A percentile compares a stretch with the other conserved stretches of the same genome.
phyloP scores from a whole-genome alignment of 1,140 invertebrate species.

The Halictus rubicundus region DNA sequence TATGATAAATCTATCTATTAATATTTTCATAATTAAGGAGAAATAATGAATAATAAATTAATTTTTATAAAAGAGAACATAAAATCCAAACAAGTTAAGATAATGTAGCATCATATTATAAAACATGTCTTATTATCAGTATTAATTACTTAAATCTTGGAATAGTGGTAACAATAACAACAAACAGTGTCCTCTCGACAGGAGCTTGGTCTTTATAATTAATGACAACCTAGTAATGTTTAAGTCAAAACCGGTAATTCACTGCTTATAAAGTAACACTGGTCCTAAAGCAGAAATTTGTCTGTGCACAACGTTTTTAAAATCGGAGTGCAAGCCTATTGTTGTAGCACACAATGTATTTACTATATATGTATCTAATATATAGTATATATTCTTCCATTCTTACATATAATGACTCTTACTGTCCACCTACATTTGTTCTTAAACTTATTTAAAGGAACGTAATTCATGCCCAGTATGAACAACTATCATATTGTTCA shows the following conservation, averaged over 20 bases:
- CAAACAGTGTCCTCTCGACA: background rate
- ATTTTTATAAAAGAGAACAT: conserved; percentile 11
- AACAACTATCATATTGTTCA: background rate
- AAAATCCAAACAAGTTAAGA: conserved; percentile 6
- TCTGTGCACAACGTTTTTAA: too few relatives aligned
- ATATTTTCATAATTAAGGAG: background rate
- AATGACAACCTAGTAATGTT: background rate
- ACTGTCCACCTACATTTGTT: background rate
- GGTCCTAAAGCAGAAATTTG: too few relatives aligned
- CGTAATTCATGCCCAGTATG: background rate
- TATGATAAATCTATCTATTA: conserved; percentile 35
- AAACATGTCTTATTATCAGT: background rate
- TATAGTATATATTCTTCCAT: background rate
- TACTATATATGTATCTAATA: too few relatives aligned
- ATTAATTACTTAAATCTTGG: conserved; percentile 1
- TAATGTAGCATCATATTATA: conserved; percentile 2
- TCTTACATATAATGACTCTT: background rate
- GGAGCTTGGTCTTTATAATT: background rate
- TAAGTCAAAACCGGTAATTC: background rate
- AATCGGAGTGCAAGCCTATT: too few relatives aligned
- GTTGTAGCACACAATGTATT: too few relatives aligned
- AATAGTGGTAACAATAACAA: conserved; percentile 7
- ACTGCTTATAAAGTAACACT: too few relatives aligned
- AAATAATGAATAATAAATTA: background rate
- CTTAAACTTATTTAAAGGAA: background rate